Conservation (phyloP, 2,888 invertebrate genomes). For the Phasia obesa region DNA sequence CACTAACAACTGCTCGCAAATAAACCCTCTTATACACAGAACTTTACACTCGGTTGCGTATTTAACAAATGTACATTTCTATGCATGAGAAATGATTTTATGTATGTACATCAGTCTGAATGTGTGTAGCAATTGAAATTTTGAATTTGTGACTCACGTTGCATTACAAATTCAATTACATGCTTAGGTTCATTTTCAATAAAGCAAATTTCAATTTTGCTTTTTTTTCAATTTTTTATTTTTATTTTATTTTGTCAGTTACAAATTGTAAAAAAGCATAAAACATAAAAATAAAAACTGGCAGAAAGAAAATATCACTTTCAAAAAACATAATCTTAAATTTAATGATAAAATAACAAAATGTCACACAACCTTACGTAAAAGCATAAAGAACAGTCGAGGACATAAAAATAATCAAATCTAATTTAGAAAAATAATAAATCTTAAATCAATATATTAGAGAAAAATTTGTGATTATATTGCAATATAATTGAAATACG, state of each 20-base stretch:
- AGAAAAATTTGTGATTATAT: no score
- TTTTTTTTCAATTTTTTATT: slow-evolving; percentile 9
- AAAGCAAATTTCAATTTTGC: slow-evolving; percentile 66
- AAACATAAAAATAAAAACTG: slow-evolving; percentile 43
- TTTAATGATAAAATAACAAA: slow-evolving; percentile 61
- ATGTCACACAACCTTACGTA: slow-evolving; percentile 41
- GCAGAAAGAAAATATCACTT: slow-evolving; percentile 36
- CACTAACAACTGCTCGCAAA: slow-evolving; percentile 43
- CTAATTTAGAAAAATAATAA: no score
- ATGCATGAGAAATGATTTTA: slow-evolving; percentile 24
- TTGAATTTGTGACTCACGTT: slow-evolving; percentile 77
- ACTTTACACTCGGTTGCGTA: slow-evolving; percentile 53
- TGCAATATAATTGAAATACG: no score
- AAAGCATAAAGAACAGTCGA: background rate
- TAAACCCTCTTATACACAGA: slow-evolving; percentile 46
- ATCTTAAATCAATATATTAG: no score
- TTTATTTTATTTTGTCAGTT: slow-evolving; percentile 71
- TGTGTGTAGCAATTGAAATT: slow-evolving; percentile 60
- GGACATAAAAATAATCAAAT: background rate
- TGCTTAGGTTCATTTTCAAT: slow-evolving; percentile 80
- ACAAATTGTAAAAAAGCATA: slow-evolving; percentile 77
- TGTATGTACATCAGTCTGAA: slow-evolving; percentile 1
- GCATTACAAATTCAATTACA: slow-evolving; percentile 81
- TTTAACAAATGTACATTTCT: slow-evolving; percentile 24
- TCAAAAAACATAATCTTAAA: slow-evolving; percentile 50